These are phyloP conservation scores for Lepidocyrtoides sp. DNA, from an alignment of 2,888 invertebrate species.

Conservation along the genomic window DNA sequence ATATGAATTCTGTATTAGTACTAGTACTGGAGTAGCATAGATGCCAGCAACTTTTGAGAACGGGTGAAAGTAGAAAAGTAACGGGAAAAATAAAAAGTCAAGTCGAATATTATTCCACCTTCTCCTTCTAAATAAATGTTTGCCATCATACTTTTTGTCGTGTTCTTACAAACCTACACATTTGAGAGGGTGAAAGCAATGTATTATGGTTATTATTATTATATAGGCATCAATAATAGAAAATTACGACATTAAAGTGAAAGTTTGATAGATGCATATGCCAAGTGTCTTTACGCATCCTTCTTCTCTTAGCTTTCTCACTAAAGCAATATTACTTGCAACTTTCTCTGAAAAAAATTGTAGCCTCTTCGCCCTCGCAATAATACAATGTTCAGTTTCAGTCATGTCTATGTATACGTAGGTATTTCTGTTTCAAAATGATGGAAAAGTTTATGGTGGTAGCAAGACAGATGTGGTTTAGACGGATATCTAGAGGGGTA, in stretches of 20 bases:
- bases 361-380: no score
- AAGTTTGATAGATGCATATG: background rate
- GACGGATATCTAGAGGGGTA: constrained; percentile 10
- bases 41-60: background rate
- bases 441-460: background rate
- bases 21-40: background rate
- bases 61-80: constrained; percentile 11
- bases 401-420: background rate
- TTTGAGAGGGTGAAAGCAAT: background rate
- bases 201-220: no score
- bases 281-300: no score
- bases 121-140: constrained; percentile 13
- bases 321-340: no score
- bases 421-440: background rate
- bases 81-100: constrained; percentile 25
- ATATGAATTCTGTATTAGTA: constrained; percentile 37
- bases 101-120: constrained; percentile 28
- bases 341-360: no score
- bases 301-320: no score
- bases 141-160: constrained; percentile 39
- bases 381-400: no score
- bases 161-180: background rate
- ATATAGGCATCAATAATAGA: background rate
- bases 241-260: background rate
- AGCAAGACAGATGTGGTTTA: constrained; percentile 29